Evolutionary conservation across 2,113 vertebrate genomes (phyloP).

Genomic region (Colossoma macropomum): DNA sequence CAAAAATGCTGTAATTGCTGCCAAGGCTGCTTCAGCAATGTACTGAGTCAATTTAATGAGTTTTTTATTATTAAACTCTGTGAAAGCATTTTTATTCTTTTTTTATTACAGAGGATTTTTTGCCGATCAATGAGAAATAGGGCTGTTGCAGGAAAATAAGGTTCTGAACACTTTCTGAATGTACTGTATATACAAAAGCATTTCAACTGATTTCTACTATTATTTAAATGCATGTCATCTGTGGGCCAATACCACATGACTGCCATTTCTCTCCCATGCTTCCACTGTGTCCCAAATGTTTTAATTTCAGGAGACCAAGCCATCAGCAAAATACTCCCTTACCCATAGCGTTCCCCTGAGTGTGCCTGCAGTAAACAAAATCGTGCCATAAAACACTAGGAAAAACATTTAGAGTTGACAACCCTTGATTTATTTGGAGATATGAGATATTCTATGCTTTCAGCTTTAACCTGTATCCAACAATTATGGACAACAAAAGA

Average conservation of each 20-base stretch:
- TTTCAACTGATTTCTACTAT: background rate
- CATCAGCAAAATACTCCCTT: background rate
- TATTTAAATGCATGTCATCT: background rate
- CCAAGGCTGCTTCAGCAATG: too few species aligned
- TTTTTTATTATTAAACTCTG: too few species aligned
- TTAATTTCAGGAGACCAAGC: background rate
- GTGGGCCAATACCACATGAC: background rate
- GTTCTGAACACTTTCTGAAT: background rate
- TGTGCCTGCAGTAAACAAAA: background rate
- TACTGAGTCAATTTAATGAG: too few species aligned
- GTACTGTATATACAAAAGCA: background rate
- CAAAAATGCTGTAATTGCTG: too few species aligned
- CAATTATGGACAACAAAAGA: conserved; percentile 21
- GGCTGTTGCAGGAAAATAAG: too few species aligned
- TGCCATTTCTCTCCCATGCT: background rate
- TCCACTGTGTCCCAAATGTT: background rate
- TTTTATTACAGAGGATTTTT: too few species aligned
- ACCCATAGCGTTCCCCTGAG: background rate
- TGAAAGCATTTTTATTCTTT: too few species aligned
- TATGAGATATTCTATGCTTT: conserved; percentile 23
- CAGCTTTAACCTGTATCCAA: conserved; percentile 22
- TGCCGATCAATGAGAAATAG: too few species aligned
- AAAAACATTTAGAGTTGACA: background rate
- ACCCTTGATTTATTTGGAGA: conserved; percentile 31
- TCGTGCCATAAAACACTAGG: background rate